These are phyloP conservation scores for Lithophane semibrunnea DNA, from an alignment of 2,888 invertebrate species.

Conservation along the genomic window DNA sequence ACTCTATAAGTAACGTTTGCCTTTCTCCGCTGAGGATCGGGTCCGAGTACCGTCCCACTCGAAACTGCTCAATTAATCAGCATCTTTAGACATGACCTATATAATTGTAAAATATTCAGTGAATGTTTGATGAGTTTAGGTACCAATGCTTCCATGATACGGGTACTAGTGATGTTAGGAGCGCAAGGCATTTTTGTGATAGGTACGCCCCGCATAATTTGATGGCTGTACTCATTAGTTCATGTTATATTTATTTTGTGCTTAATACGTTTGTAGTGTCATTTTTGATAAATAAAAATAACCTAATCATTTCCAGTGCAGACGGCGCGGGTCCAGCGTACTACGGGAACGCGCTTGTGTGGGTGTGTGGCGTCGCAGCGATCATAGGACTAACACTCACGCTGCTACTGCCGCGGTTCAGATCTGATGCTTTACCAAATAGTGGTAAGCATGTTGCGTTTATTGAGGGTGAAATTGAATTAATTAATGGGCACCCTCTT, in stretches of 20 bases:
- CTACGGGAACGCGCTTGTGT: slow-evolving; percentile 81
- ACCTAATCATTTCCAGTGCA: slow-evolving; percentile 72
- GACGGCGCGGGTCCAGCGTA: slow-evolving; percentile 77
- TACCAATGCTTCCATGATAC: not conserved
- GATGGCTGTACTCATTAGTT: slow-evolving; percentile 10
- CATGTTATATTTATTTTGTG: slow-evolving; percentile 1
- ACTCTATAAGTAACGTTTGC: not conserved
- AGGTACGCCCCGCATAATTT: slow-evolving; percentile 10
- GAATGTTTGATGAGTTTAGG: not conserved
- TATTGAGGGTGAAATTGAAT: not conserved
- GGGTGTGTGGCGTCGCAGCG: slow-evolving; percentile 83
- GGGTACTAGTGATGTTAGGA: not conserved
- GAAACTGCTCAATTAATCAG: not conserved
- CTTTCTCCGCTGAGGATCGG: not conserved
- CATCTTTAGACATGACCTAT: not conserved
- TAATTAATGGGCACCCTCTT: no score
- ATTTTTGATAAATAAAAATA: not conserved
- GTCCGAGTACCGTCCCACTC: not conserved
- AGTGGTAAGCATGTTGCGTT: slow-evolving; percentile 68
- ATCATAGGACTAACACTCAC: slow-evolving; percentile 79
- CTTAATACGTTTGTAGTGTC: not conserved
- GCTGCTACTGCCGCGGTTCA: slow-evolving; percentile 77
- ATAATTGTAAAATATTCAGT: not conserved
- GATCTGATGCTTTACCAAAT: slow-evolving; percentile 63
- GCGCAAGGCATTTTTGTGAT: not conserved